phyloP scores from a whole-genome alignment of 2,797 vertebrate genomes.

The Lemur catta region DNA sequence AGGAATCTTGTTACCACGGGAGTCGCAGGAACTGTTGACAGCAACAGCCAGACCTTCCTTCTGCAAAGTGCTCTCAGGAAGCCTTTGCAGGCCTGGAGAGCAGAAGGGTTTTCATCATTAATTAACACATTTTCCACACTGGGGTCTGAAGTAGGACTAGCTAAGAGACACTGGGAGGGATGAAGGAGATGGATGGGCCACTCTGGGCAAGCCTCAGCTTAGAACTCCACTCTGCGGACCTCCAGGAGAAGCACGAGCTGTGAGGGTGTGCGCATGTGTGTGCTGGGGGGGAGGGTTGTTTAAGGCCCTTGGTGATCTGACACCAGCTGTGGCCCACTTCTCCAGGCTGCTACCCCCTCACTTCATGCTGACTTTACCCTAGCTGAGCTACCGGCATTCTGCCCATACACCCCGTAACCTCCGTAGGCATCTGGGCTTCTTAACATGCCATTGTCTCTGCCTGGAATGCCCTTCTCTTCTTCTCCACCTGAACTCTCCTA shows the following conservation, averaged over 20 bases:
- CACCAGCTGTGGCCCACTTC: not conserved
- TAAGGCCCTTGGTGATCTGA: not conserved
- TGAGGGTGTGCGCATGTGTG: not conserved
- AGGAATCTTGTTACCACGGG: not conserved
- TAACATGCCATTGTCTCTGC: not conserved
- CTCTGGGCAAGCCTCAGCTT: not conserved
- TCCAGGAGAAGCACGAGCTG: not conserved
- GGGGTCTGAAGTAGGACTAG: not conserved
- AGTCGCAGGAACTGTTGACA: conserved; percentile 35
- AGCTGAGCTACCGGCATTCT: not conserved
- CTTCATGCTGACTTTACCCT: not conserved
- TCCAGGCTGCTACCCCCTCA: not conserved
- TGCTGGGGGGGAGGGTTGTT: not conserved
- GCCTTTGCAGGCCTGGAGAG: not conserved
- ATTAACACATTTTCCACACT: conserved; percentile 32
- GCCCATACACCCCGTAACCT: not conserved
- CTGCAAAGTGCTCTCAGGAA: not conserved
- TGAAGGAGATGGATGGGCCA: not conserved
- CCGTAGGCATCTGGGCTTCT: not conserved
- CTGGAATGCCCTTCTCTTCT: not conserved
- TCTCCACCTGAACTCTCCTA: not conserved
- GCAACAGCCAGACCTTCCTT: not conserved
- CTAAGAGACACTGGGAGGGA: not conserved
- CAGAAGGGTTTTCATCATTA: conserved; percentile 47
- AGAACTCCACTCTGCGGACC: not conserved